Conservation (phyloP, 2,113 vertebrate species). For the Solenodon paradoxus region DNA sequence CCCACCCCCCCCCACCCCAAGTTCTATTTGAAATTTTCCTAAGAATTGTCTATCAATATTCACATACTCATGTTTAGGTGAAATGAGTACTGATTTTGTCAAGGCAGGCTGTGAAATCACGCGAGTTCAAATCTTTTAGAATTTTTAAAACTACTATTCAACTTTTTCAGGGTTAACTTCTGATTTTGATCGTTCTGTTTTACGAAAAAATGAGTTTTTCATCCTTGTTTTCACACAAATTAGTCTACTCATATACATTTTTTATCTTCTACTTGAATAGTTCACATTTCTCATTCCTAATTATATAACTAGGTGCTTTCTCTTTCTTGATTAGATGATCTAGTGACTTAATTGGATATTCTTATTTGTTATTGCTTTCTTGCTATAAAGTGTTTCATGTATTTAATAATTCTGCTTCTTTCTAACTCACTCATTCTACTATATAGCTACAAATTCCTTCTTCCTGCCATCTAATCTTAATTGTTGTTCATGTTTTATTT, state of each 20-base stretch:
- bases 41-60: background rate
- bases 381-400: background rate
- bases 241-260: background rate
- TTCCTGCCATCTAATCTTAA: background rate
- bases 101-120: background rate
- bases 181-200: background rate
- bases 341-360: background rate
- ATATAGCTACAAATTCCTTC: background rate
- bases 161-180: background rate
- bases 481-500: background rate
- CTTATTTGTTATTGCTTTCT: background rate
- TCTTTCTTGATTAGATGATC: background rate
- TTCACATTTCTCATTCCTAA: background rate
- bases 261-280: background rate
- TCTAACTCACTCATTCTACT: background rate
- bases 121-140: background rate
- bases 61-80: background rate
- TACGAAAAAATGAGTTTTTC: background rate
- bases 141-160: background rate
- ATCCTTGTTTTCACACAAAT: background rate
- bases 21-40: background rate
- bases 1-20: too few species aligned
- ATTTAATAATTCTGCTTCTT: background rate
- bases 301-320: background rate
- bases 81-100: background rate